These are phyloP conservation scores for Nephila pilipes DNA, from an alignment of 1,140 invertebrate species.

Conservation along the genomic window DNA sequence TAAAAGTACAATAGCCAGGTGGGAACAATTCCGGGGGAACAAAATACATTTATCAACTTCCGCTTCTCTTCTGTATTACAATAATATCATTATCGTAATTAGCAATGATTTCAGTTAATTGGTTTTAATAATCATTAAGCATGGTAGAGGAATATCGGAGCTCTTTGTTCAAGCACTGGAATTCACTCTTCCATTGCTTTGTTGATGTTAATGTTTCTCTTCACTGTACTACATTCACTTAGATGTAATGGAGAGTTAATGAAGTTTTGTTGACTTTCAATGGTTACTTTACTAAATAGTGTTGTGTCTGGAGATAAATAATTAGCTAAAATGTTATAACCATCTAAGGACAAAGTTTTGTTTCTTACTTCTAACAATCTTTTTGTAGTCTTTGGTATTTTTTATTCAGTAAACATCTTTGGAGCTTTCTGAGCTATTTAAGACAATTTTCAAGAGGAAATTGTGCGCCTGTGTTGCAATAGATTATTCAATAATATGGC, in stretches of 20 bases:
- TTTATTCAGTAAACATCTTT: no score
- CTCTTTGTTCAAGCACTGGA: neutral
- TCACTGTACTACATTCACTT: neutral
- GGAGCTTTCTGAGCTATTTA: no score
- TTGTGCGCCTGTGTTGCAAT: no score
- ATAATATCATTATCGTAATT: slow-evolving; percentile 8
- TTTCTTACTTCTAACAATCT: no score
- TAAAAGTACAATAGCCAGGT: no score
- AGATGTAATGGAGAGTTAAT: neutral
- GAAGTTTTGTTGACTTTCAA: slow-evolving; percentile 4
- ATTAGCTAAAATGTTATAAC: neutral
- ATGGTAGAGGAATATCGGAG: neutral
- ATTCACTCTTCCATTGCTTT: neutral
- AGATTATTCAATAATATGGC: no score
- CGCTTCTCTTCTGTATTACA: neutral
- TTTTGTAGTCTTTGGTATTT: no score
- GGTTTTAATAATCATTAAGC: neutral
- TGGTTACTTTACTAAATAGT: neutral
- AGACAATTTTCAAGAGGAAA: no score
- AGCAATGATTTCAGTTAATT: slow-evolving; percentile 35
- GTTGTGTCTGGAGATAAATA: neutral
- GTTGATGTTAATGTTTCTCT: neutral
- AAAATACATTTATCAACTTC: neutral
- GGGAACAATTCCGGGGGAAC: no score
- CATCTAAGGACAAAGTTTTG: no score